These are phyloP conservation scores for Drosophila busckii DNA, from an alignment of 1,140 invertebrate species.

Conservation along the genomic window DNA sequence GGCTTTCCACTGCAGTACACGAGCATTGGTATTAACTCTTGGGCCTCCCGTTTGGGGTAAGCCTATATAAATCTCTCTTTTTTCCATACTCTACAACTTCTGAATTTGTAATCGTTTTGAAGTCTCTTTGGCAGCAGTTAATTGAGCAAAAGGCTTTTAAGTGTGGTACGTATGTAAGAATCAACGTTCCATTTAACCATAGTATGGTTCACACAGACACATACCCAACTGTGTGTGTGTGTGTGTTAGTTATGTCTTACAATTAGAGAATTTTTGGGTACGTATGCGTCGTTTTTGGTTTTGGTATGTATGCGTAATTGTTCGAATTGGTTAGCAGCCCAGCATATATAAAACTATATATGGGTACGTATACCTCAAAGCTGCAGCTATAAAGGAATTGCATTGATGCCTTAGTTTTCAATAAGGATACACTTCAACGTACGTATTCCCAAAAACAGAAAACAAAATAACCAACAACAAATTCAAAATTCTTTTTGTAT, in stretches of 20 bases:
- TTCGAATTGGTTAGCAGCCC: constrained; percentile 35
- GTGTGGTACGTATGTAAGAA: constrained; percentile 8
- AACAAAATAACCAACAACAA: constrained; percentile 19
- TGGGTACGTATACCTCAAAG: constrained; percentile 55
- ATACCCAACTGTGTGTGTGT: too few species aligned
- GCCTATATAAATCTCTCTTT: too few species aligned
- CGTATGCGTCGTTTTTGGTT: constrained; percentile 45
- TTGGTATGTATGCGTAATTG: constrained; percentile 52
- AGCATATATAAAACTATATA: constrained; percentile 27
- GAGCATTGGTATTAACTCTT: too few species aligned
- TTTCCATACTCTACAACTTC: too few species aligned
- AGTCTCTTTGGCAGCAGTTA: background rate
- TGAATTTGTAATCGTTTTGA: background rate
- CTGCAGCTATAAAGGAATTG: constrained; percentile 51
- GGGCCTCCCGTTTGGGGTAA: too few species aligned
- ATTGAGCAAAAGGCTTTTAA: background rate
- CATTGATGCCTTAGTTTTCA: constrained; percentile 24
- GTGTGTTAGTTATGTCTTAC: constrained; percentile 16
- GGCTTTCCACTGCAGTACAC: too few species aligned
- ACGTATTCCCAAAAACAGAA: constrained; percentile 32
- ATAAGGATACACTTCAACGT: constrained; percentile 38
- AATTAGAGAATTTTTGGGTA: constrained; percentile 55
- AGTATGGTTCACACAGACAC: constrained; percentile 32
- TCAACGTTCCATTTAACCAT: constrained; percentile 1
- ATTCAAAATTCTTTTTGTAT: constrained; percentile 30